Base-by-base conservation (phyloP, 2,113 vertebrate species). In the Caranx ignobilis region DNA sequence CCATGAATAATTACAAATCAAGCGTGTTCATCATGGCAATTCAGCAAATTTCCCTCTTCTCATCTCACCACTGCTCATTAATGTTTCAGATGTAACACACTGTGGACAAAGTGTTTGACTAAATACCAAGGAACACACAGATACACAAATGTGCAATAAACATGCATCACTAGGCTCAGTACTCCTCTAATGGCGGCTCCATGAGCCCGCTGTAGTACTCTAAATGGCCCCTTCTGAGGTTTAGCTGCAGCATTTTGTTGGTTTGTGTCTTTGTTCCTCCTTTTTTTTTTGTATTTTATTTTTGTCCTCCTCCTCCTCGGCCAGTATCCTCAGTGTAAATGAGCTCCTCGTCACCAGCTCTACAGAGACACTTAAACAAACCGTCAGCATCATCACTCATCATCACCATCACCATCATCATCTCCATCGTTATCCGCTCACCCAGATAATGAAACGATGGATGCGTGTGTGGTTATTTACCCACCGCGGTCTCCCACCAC, bases 1-100 rank as follows among this genome's bases (percentile, higher is more conserved):
- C 75, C 61, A 71, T 90, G 69, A 90, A 89, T 92, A 88, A 88
- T 91, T 90, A 83, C 88, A 85, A 85, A 86, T 89, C 63, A 82
- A 57, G 72, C 19, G 59, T 72, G 72, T 77, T 83, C 74, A 57
- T 71, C n/a, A n/a, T 32, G 82, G 79, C 79, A 81, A 64, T 80
- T 84, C 76, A 74, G 75, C 65, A 63, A 64, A 80, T 75, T 68
- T 34, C 47, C 31, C 70, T 75, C 77, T 43, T 56, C 64, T 84
- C 74, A 69, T 84, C 74, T 83, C 68, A 12, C 3, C 63, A 12
- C 61, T 43, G 79, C 84, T 88, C 81, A 87, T 92, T 85, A 91
- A 92, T 86, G 80, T 91, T 84, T 90, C 75, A 89, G 47, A 73
- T 47, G 43, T 18, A 39, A 75, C 39, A 60, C 79, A 26, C 31